Evolutionary conservation across 2,888 invertebrate species (phyloP).

Genomic region (Lordiphosa andalusiaca): DNA sequence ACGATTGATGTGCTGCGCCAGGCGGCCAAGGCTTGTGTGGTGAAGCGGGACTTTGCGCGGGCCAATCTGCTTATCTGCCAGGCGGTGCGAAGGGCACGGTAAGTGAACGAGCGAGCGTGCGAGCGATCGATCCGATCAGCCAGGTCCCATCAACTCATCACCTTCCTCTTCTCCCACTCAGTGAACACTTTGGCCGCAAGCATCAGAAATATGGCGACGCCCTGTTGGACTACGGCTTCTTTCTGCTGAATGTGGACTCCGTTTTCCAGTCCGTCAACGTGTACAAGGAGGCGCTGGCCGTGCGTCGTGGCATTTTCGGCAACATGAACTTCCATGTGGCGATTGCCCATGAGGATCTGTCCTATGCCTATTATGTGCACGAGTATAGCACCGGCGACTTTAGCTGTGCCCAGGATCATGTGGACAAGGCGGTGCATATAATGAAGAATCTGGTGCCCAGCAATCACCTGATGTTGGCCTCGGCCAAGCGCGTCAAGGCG

Average conservation of each 20-base stretch:
- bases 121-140: no score
- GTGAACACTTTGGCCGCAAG: slow-evolving; percentile 82
- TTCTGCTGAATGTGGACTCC: slow-evolving; percentile 92
- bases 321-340: slow-evolving; percentile 93
- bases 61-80: slow-evolving; percentile 91
- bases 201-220: slow-evolving; percentile 93
- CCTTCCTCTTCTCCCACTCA: slow-evolving; percentile 43
- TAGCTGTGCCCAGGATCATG: slow-evolving; percentile 89
- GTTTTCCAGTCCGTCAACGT: slow-evolving; percentile 91
- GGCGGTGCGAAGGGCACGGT: slow-evolving; percentile 84
- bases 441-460: slow-evolving; percentile 89
- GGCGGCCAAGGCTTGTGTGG: slow-evolving; percentile 93
- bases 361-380: slow-evolving; percentile 94
- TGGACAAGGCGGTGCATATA: slow-evolving; percentile 90
- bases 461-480: slow-evolving; percentile 92
- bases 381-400: slow-evolving; percentile 95
- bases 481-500: slow-evolving; percentile 94
- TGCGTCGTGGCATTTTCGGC: slow-evolving; percentile 89
- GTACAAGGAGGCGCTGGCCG: slow-evolving; percentile 89
- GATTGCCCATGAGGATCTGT: slow-evolving; percentile 93
- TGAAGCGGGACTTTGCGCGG: slow-evolving; percentile 90
- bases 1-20: slow-evolving; percentile 91
- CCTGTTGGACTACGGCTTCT: slow-evolving; percentile 94
- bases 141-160: no score
- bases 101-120: slow-evolving; percentile 31